Evolutionary conservation across 2,797 vertebrate genomes (phyloP).

Genomic region (Chrosomus eos): DNA sequence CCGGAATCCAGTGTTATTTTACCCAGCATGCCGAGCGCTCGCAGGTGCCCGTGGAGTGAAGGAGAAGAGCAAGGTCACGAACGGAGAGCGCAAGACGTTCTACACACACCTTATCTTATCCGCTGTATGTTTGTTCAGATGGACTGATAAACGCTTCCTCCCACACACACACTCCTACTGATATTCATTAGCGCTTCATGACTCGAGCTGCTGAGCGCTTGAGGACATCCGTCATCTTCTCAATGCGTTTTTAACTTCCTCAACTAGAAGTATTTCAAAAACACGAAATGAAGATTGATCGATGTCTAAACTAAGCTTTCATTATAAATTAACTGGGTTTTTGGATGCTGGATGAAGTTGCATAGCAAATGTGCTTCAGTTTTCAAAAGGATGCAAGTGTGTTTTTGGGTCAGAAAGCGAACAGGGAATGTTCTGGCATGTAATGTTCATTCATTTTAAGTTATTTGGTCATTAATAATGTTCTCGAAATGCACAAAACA

Average conservation of each 20-base stretch:
- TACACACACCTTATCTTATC: conserved; percentile 30
- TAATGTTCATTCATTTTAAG: not conserved
- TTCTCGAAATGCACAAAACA: not conserved
- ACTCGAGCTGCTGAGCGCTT: not conserved
- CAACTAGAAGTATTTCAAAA: not conserved
- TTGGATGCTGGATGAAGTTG: not conserved
- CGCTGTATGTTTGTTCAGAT: conserved; percentile 58
- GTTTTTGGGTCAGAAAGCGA: not conserved
- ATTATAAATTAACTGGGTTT: not conserved
- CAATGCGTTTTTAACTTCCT: not conserved
- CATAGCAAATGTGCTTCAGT: not conserved
- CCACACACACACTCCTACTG: not conserved
- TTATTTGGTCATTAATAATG: not conserved
- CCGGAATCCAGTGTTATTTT: conserved; percentile 75
- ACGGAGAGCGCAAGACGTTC: conserved; percentile 43
- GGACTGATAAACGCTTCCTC: conserved; percentile 30
- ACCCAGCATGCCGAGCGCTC: conserved; percentile 65
- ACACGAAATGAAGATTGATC: not conserved
- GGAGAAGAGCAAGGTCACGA: conserved; percentile 29
- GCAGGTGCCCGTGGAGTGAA: conserved; percentile 48
- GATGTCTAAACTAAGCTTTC: not conserved
- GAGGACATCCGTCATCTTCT: not conserved
- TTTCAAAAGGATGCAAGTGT: not conserved
- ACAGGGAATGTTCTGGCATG: no score
- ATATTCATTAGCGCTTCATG: conserved; percentile 7